A percentile compares a stretch with the other conserved stretches of the same genome.
Evolutionary conservation across 2,888 invertebrate genomes (phyloP).

Genomic region (Lymantria dispar): DNA sequence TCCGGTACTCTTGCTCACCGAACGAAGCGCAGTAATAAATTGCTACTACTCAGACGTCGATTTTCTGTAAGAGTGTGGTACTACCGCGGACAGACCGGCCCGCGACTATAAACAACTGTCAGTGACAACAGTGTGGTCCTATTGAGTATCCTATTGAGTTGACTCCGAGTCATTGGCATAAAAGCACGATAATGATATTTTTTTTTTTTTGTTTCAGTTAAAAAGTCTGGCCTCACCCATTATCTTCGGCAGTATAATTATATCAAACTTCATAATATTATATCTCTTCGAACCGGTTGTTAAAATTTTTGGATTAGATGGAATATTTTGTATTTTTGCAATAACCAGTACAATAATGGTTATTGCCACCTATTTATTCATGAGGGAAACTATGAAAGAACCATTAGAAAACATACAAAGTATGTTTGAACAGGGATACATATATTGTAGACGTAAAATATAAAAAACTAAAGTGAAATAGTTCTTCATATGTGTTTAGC

Average conservation of each 20-base stretch:
- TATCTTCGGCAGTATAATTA: slow-evolving; percentile 23
- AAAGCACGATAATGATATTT: too few species aligned
- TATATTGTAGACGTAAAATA: slow-evolving; percentile 21
- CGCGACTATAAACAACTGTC: too few species aligned
- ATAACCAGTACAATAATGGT: slow-evolving; percentile 35
- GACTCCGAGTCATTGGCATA: too few species aligned
- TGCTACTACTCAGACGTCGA: too few species aligned
- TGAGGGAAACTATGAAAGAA: slow-evolving; percentile 59
- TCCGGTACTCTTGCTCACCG: too few species aligned
- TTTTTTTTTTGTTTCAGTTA: slow-evolving; percentile 31
- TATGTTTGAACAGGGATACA: slow-evolving; percentile 38
- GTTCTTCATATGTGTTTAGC: too few species aligned
- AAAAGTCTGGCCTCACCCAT: slow-evolving; percentile 35
- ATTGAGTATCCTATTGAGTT: too few species aligned
- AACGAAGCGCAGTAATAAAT: too few species aligned
- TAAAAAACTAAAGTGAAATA: not conserved
- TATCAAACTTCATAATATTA: slow-evolving; percentile 37
- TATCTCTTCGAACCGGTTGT: slow-evolving; percentile 33
- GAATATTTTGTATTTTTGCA: slow-evolving; percentile 53
- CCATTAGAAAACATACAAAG: slow-evolving; percentile 44
- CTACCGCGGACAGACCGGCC: too few species aligned
- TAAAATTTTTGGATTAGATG: slow-evolving; percentile 44
- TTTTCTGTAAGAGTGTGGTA: too few species aligned
- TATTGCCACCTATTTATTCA: slow-evolving; percentile 37
- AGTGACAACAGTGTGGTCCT: too few species aligned